A percentile compares a stretch with the other conserved stretches of the same genome.
phyloP scores from a whole-genome alignment of 1,140 invertebrate genomes.

The Drosophila ohnishii region DNA sequence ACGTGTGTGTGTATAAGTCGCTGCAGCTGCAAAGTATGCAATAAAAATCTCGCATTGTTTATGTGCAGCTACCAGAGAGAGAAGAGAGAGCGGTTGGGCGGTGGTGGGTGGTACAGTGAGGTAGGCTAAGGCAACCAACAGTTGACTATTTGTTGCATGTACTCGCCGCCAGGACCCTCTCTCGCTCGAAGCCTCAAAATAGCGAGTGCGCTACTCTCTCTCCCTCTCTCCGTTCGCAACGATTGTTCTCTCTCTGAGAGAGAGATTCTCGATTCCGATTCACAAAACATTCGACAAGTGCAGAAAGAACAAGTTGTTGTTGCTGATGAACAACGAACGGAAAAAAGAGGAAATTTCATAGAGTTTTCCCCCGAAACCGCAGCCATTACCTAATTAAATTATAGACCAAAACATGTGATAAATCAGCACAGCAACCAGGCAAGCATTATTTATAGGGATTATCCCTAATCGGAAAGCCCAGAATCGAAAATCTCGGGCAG shows the following conservation, averaged over 20 bases:
- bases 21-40: constrained; percentile 78
- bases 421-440: background rate
- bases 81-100: background rate
- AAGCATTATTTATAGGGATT: background rate
- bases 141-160: constrained; percentile 81
- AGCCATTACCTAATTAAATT: constrained; percentile 36
- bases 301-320: constrained; percentile 81
- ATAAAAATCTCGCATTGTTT: constrained; percentile 80
- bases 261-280: constrained; percentile 49
- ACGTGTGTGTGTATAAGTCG: constrained; percentile 64
- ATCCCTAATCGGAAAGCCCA: background rate
- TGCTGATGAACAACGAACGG: constrained; percentile 77
- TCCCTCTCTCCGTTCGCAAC: background rate
- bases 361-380: constrained; percentile 34
- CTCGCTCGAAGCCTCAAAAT: constrained; percentile 15
- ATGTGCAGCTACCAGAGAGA: constrained; percentile 54
- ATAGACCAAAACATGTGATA: constrained; percentile 32
- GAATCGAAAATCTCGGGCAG: constrained; percentile 47
- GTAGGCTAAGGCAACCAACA: constrained; percentile 79
- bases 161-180: constrained; percentile 33
- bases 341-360: constrained; percentile 49
- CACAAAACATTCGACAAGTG: constrained; percentile 81
- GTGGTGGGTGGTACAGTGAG: constrained; percentile 63
- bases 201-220: constrained; percentile 43
- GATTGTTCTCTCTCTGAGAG: constrained; percentile 16